Percentiles rank a stretch among this genome's conserved stretches.
These are phyloP conservation scores for Cerastis rubricosa DNA, from an alignment of 2,888 invertebrate genomes.

Conservation along the genomic window DNA sequence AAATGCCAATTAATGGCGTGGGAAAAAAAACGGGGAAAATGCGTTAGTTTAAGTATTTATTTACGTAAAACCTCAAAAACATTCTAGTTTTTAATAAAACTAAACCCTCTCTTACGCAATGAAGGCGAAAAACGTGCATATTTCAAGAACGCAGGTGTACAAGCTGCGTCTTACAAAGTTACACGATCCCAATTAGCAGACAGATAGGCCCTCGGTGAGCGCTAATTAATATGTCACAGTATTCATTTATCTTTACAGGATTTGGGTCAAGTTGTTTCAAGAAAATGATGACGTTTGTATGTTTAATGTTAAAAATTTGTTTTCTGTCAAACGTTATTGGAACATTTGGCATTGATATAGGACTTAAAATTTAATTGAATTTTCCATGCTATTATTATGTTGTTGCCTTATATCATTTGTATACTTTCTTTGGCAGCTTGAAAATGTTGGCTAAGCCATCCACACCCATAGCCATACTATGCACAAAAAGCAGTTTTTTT, in stretches of 20 bases:
- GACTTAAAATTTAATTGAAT: neutral
- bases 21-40: neutral
- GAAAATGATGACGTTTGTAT: conserved; percentile 29
- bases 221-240: conserved; percentile 74
- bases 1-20: neutral
- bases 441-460: neutral
- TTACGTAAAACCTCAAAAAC: neutral
- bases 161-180: conserved; percentile 58
- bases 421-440: neutral
- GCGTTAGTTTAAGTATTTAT: neutral
- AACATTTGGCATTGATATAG: neutral
- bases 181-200: conserved; percentile 70
- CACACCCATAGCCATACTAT: no score
- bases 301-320: conserved; percentile 24
- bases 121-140: conserved; percentile 25
- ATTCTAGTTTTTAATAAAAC: neutral
- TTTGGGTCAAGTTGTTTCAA: conserved; percentile 48
- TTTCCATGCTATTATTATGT: neutral
- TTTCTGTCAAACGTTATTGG: neutral
- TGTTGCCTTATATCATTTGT: neutral
- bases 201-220: conserved; percentile 56
- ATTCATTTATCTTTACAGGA: conserved; percentile 65
- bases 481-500: no score
- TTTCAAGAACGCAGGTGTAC: conserved; percentile 57
- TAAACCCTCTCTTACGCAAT: conserved; percentile 19